Conservation (phyloP, 1,140 invertebrate species). For the Brachionus paranguensis region DNA sequence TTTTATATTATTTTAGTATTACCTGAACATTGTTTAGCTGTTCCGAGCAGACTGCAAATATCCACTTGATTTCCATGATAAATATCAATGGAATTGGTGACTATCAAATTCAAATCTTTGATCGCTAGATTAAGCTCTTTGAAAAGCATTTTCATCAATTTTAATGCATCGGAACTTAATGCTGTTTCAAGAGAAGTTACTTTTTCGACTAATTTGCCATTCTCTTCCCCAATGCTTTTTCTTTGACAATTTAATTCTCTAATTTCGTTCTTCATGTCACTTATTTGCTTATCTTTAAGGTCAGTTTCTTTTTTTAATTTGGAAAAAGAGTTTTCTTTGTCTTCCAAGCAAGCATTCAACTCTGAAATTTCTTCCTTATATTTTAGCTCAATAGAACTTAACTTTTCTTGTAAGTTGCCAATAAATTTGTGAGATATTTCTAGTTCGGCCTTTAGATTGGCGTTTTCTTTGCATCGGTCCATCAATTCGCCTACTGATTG, state of each 20-base stretch:
- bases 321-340: neutral
- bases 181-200: neutral
- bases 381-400: neutral
- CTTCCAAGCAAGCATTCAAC: neutral
- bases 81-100: conserved; percentile 1
- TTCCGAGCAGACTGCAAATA: neutral
- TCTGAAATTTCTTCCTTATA: neutral
- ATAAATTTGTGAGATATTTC: neutral
- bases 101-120: neutral
- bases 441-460: neutral
- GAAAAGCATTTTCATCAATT: neutral
- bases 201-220: neutral
- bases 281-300: neutral
- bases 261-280: neutral
- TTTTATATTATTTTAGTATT: neutral
- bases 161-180: neutral
- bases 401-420: neutral
- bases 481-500: neutral
- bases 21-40: neutral
- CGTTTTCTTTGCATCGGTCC: conserved; percentile 9
- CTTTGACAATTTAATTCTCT: neutral
- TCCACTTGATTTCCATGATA: conserved; percentile 13
- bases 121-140: conserved; percentile 18
- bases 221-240: neutral
- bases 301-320: neutral